A percentile compares a stretch with the other conserved stretches of the same genome.
These are phyloP conservation scores for Tadarida brasiliensis DNA, from an alignment of 2,797 vertebrate genomes.

Conservation along the genomic window DNA sequence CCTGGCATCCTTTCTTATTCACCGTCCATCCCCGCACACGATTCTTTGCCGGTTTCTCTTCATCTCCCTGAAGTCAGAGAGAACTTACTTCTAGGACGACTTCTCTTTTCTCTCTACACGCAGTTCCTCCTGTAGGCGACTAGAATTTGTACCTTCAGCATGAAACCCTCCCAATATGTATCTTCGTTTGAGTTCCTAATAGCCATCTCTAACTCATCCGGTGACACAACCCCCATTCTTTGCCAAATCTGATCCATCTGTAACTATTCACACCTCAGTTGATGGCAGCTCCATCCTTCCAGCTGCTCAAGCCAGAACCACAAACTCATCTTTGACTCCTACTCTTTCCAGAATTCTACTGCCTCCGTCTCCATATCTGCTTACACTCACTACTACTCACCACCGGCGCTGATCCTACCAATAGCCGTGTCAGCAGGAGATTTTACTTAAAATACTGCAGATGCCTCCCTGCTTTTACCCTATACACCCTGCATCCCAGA, in stretches of 20 bases:
- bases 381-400: background rate
- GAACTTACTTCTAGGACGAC: background rate
- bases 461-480: background rate
- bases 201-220: background rate
- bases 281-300: background rate
- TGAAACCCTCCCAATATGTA: background rate
- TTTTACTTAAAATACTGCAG: background rate
- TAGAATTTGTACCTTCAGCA: background rate
- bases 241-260: background rate
- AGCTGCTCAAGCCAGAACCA: background rate
- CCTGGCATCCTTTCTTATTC: background rate
- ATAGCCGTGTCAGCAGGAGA: no score
- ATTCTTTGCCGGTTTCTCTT: background rate
- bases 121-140: background rate
- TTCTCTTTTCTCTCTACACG: background rate
- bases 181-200: background rate
- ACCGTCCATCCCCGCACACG: background rate
- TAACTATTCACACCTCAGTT: background rate
- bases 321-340: background rate
- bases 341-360: background rate
- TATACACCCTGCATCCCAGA: background rate
- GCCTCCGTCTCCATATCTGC: background rate
- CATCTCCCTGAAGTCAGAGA: background rate
- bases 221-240: fast-evolving
- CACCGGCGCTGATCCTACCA: background rate